Percentiles rank a stretch among this genome's conserved stretches.
phyloP scores from a whole-genome alignment of 2,113 vertebrate genomes.

The Corydoras maculifer region DNA sequence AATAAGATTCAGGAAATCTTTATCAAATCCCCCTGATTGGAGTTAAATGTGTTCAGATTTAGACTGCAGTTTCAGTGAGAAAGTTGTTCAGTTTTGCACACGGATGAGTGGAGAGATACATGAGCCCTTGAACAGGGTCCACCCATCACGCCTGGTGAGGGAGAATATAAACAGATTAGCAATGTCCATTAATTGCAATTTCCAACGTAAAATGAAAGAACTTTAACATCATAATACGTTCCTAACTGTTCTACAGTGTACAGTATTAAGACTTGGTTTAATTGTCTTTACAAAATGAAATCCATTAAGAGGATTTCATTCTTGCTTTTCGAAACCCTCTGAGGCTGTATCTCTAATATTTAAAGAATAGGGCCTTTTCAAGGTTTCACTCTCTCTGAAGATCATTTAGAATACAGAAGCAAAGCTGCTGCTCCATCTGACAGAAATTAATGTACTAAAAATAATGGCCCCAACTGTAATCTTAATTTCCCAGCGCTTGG shows the following conservation, averaged over 20 bases:
- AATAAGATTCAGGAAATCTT: conserved; percentile 71
- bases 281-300: background rate
- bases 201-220: background rate
- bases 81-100: conserved; percentile 20
- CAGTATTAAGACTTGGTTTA: background rate
- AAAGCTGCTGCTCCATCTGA: conserved; percentile 28
- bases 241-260: background rate
- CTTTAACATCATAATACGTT: conserved; percentile 8
- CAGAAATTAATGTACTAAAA: conserved; percentile 31
- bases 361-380: conserved; percentile 5
- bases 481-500: conserved; percentile 18
- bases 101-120: conserved; percentile 14
- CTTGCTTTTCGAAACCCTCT: background rate
- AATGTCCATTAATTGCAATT: conserved; percentile 2
- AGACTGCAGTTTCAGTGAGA: conserved; percentile 27
- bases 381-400: conserved; percentile 9
- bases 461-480: conserved; percentile 31
- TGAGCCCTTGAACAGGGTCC: conserved; percentile 1
- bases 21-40: conserved; percentile 62
- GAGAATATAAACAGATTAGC: background rate
- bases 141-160: conserved; percentile 1
- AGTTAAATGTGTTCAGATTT: conserved; percentile 54
- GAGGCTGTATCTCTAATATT: background rate
- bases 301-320: conserved; percentile 1
- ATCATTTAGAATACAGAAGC: conserved; percentile 21